These are phyloP conservation scores for Anseranas semipalmata DNA, from an alignment of 2,113 vertebrate species.

Conservation along the genomic window DNA sequence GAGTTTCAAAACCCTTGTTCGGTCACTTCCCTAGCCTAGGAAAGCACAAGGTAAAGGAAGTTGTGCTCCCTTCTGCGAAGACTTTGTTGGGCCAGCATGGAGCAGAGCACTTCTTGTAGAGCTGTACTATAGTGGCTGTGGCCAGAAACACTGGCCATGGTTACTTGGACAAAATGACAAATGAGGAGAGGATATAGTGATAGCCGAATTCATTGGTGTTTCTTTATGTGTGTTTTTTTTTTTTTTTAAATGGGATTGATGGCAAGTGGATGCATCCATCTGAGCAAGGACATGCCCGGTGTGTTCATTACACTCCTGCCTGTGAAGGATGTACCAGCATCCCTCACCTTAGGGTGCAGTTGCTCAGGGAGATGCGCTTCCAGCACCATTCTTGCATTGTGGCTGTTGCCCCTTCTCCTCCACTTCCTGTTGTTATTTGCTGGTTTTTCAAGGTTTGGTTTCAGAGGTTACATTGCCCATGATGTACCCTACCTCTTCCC, in stretches of 20 bases:
- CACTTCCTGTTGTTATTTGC: not conserved
- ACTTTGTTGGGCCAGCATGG: not conserved
- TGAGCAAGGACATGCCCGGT: not conserved
- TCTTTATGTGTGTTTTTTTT: too few species aligned
- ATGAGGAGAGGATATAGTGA: not conserved
- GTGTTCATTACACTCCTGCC: not conserved
- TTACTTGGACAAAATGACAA: not conserved
- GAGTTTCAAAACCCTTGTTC: not conserved
- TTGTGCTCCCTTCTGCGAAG: not conserved
- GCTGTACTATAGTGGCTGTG: not conserved
- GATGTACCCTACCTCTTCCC: not conserved
- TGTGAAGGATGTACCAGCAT: not conserved
- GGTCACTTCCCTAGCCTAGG: not conserved
- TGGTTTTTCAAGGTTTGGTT: not conserved
- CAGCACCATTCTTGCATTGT: accelerated
- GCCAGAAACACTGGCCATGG: accelerated
- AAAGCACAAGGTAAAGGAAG: not conserved
- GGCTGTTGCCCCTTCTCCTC: not conserved
- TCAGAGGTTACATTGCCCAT: not conserved
- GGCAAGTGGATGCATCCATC: not conserved
- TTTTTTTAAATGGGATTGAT: not conserved
- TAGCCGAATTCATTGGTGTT: not conserved
- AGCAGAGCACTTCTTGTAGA: not conserved
- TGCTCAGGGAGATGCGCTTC: not conserved
- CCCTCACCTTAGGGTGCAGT: not conserved